Evolutionary conservation across 53 echinoderm and acorn worm species (phyloP).

Genomic region (Apostichopus leukothele): DNA sequence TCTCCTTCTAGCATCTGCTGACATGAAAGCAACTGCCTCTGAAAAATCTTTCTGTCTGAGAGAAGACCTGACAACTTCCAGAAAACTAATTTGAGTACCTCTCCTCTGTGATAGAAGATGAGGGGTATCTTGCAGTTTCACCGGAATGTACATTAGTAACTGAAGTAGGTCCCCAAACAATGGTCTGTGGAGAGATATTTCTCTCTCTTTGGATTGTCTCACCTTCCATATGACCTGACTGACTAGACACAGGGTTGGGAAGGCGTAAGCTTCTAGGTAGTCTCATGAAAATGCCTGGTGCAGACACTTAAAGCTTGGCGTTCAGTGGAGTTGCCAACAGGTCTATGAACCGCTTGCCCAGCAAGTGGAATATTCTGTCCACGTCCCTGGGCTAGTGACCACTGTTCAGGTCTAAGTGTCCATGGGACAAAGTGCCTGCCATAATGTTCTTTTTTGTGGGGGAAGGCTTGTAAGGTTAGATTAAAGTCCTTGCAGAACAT

Average conservation of each 20-base stretch:
- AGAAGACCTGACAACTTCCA: not conserved
- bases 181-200: no score
- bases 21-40: not conserved
- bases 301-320: not conserved
- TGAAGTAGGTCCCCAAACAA: no score
- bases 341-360: not conserved
- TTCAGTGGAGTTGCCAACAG: not conserved
- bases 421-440: no score
- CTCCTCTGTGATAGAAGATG: not conserved
- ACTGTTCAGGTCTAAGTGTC: no score
- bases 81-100: not conserved
- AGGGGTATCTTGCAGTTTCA: not conserved
- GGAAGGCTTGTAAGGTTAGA: no score
- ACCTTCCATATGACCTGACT: not conserved
- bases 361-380: no score
- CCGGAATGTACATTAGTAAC: no score
- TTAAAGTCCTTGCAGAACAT: no score
- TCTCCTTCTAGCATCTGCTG: not conserved
- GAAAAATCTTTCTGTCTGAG: not conserved
- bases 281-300: not conserved
- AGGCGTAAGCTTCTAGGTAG: not conserved
- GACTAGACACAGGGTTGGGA: not conserved
- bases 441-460: no score
- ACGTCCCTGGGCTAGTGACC: no score
- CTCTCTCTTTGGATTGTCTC: no score